These are phyloP conservation scores for Pangasius macronema DNA, from an alignment of 2,797 vertebrate species.

Conservation along the genomic window DNA sequence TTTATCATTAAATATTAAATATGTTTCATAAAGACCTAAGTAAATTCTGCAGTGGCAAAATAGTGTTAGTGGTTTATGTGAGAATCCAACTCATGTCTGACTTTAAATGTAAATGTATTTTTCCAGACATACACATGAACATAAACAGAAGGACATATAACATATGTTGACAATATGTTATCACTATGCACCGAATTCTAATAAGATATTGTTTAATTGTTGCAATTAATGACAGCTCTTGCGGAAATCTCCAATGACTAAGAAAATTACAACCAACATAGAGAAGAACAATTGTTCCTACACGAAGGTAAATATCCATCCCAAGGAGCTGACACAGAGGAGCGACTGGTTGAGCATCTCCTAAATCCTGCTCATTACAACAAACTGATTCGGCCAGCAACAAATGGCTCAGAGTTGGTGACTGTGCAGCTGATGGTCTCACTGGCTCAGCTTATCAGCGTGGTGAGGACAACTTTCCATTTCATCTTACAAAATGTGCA, in stretches of 20 bases:
- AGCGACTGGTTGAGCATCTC: slow-evolving; percentile 90
- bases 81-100: not conserved
- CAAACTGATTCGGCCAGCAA: slow-evolving; percentile 94
- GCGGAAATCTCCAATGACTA: too few species aligned
- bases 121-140: not conserved
- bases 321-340: slow-evolving; percentile 88
- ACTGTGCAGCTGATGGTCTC: slow-evolving; percentile 97
- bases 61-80: not conserved
- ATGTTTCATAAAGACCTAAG: not conserved
- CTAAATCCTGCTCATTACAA: slow-evolving; percentile 91
- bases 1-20: not conserved
- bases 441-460: slow-evolving; percentile 93
- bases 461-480: slow-evolving; percentile 77
- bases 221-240: not conserved
- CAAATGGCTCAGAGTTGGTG: slow-evolving; percentile 91
- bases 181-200: not conserved
- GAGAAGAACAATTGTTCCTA: too few species aligned
- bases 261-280: too few species aligned
- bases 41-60: not conserved
- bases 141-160: not conserved
- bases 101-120: not conserved
- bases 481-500: not conserved
- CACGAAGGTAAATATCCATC: too few species aligned
- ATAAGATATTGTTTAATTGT: not conserved
- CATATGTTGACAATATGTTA: not conserved